These are phyloP conservation scores for Tachuris rubrigastra DNA, from an alignment of 2,113 vertebrate genomes.

Conservation along the genomic window DNA sequence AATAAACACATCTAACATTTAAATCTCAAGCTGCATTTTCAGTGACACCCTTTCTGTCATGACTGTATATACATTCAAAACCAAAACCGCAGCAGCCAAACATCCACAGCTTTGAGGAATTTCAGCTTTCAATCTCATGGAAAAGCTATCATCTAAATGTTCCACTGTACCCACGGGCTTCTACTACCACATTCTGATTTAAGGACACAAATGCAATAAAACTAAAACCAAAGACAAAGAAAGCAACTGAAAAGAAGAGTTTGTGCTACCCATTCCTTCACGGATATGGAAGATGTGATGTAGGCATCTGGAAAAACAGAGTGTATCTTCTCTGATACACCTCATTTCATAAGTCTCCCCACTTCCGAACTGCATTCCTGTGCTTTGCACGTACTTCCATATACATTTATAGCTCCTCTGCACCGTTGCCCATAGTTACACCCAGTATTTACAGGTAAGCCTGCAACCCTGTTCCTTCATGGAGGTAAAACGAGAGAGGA, in stretches of 20 bases:
- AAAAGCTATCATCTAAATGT: conserved; percentile 42
- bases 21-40: not conserved
- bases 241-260: conserved; percentile 54
- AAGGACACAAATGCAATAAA: conserved; percentile 53
- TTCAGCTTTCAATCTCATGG: not conserved
- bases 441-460: not conserved
- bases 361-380: not conserved
- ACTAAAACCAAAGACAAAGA: conserved; percentile 42
- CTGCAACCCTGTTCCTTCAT: not conserved
- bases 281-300: not conserved
- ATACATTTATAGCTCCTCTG: not conserved
- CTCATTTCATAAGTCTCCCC: not conserved
- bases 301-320: not conserved
- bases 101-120: not conserved
- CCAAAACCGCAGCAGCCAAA: not conserved
- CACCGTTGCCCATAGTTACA: not conserved
- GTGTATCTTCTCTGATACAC: not conserved
- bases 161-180: conserved; percentile 42
- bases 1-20: not conserved
- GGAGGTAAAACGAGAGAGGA: not conserved
- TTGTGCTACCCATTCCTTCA: conserved; percentile 14
- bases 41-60: not conserved
- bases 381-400: not conserved
- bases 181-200: conserved; percentile 61
- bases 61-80: not conserved